These are phyloP conservation scores for Halictus ligatus DNA, from an alignment of 2,888 invertebrate genomes.

Conservation along the genomic window DNA sequence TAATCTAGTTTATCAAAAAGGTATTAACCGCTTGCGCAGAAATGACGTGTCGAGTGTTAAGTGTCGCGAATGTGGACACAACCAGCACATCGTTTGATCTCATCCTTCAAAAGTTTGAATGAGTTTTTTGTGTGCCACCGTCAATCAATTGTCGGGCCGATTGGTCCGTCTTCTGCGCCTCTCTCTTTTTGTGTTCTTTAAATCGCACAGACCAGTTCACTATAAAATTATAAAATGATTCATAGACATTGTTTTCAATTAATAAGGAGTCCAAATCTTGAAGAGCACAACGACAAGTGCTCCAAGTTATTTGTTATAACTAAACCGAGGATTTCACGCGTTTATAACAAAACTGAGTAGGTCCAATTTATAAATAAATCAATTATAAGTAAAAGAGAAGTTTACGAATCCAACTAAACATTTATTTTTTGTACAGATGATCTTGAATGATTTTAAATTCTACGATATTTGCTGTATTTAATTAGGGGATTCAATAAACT, in stretches of 20 bases:
- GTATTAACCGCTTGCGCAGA: background rate
- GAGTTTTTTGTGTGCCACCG: background rate
- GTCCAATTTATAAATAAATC: background rate
- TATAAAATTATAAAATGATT: background rate
- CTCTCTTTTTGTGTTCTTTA: background rate
- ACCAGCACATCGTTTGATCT: conserved; percentile 5
- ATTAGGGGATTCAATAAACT: too few species aligned
- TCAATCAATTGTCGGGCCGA: conserved; percentile 2
- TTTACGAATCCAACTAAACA: too few species aligned
- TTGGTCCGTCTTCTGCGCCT: background rate
- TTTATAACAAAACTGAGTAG: background rate
- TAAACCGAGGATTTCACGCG: background rate
- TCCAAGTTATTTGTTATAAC: background rate
- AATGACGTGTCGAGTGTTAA: background rate
- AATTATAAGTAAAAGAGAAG: too few species aligned
- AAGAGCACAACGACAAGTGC: background rate
- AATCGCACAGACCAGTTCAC: background rate
- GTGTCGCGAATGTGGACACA: background rate
- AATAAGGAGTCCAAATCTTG: background rate
- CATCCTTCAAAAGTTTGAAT: conserved; percentile 21
- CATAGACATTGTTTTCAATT: background rate
- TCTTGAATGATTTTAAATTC: too few species aligned
- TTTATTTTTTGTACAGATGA: too few species aligned
- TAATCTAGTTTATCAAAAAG: background rate
- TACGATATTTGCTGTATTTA: too few species aligned